Evolutionary conservation across 2,113 vertebrate genomes (phyloP).

Genomic region (Okapia johnstoni): DNA sequence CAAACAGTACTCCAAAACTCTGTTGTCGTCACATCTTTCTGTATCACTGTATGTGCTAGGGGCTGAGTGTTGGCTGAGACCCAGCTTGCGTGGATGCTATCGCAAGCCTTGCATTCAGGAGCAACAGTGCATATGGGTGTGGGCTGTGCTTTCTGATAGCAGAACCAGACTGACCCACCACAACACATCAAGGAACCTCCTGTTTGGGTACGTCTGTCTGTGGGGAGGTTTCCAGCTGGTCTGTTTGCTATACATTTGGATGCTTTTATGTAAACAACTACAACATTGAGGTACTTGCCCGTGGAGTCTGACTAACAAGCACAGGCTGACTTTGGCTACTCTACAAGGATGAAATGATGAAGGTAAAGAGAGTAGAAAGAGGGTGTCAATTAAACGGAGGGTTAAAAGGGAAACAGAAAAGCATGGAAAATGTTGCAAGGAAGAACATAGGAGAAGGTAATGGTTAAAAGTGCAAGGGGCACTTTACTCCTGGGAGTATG

Average conservation of each 20-base stretch:
- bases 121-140: constrained; percentile 59
- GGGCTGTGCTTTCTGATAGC: constrained; percentile 62
- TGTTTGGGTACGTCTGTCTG: constrained; percentile 50
- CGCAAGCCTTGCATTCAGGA: neutral
- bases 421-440: neutral
- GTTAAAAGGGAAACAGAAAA: neutral
- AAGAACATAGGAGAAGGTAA: neutral
- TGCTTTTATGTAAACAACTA: constrained; percentile 64
- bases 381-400: neutral
- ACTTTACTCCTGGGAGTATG: neutral
- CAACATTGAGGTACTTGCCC: constrained; percentile 54
- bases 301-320: constrained; percentile 39
- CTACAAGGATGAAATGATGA: neutral
- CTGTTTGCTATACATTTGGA: constrained; percentile 71
- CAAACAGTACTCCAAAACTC: constrained; percentile 58
- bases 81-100: constrained; percentile 30
- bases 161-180: constrained; percentile 51
- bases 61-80: constrained; percentile 46
- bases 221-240: constrained; percentile 67
- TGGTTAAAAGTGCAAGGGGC: neutral
- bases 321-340: constrained; percentile 31
- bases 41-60: constrained; percentile 28
- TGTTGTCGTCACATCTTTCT: constrained; percentile 39
- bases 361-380: neutral
- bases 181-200: constrained; percentile 42